phyloP scores from a whole-genome alignment of 2,797 vertebrate genomes.

The Diceros bicornis region DNA sequence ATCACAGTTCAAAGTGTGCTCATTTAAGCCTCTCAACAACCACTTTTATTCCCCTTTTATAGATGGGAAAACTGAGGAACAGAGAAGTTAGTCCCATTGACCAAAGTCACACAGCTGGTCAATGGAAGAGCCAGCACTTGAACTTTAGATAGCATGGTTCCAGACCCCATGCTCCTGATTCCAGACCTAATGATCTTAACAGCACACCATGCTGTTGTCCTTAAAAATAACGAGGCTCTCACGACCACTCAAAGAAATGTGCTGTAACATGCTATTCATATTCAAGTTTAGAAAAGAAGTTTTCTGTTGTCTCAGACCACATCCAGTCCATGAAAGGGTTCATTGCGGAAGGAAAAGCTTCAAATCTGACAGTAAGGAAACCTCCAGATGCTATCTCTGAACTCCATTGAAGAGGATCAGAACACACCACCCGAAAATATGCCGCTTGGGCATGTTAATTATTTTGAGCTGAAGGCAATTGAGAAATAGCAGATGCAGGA shows the following conservation, averaged over 20 bases:
- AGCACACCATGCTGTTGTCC: too few relatives aligned
- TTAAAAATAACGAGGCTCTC: neutral
- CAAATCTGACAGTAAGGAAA: neutral
- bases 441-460: neutral
- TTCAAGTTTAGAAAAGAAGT: neutral
- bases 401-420: neutral
- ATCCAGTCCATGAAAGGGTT: neutral
- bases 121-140: neutral
- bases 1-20: neutral
- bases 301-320: neutral
- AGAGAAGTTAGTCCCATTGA: neutral
- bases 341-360: neutral
- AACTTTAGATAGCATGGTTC: neutral
- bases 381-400: neutral
- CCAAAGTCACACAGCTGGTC: neutral
- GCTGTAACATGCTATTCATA: neutral
- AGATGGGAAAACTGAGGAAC: neutral
- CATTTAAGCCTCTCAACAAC: neutral
- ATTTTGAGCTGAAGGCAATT: slow-evolving; percentile 33
- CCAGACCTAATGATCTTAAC: neutral
- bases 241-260: neutral
- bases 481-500: neutral
- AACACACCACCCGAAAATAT: neutral
- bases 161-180: neutral
- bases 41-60: neutral